Evolutionary conservation across 1,140 invertebrate genomes (phyloP).

Genomic region (Oedothorax gibbosus): DNA sequence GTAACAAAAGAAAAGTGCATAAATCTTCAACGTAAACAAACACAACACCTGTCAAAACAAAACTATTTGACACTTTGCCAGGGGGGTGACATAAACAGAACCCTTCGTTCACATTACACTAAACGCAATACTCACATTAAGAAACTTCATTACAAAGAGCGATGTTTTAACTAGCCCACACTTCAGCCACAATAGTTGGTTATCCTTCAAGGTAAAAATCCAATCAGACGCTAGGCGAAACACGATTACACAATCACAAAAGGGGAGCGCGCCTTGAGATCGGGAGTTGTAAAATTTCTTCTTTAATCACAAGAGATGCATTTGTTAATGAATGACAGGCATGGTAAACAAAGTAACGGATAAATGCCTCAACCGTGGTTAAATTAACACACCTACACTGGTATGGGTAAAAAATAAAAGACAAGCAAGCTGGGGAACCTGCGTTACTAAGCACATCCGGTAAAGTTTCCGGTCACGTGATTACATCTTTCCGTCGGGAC

Average conservation of each 20-base stretch:
- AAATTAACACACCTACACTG: slow-evolving; percentile 48
- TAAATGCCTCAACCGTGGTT: neutral
- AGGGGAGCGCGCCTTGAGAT: too few relatives aligned
- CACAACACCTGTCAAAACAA: too few relatives aligned
- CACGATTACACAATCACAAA: slow-evolving; percentile 7
- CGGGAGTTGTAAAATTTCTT: too few relatives aligned
- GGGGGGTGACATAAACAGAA: too few relatives aligned
- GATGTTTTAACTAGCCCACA: neutral
- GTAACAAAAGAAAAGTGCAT: too few relatives aligned
- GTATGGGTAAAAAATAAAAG: neutral
- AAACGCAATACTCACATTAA: slow-evolving; percentile 9
- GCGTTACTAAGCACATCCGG: slow-evolving; percentile 60
- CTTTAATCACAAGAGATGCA: too few relatives aligned
- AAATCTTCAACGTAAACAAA: too few relatives aligned
- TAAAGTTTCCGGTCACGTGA: slow-evolving; percentile 62
- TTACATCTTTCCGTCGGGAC: slow-evolving; percentile 38
- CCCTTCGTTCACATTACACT: neutral
- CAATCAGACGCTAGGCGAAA: neutral
- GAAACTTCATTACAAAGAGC: slow-evolving; percentile 10
- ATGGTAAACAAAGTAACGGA: too few relatives aligned
- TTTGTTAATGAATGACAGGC: too few relatives aligned
- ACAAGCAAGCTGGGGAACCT: slow-evolving; percentile 30
- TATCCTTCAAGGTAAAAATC: slow-evolving; percentile 27
- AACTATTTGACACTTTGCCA: too few relatives aligned
- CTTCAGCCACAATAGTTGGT: neutral